Conservation (phyloP, 1,140 invertebrate genomes). For the Scylla paramamosain region DNA sequence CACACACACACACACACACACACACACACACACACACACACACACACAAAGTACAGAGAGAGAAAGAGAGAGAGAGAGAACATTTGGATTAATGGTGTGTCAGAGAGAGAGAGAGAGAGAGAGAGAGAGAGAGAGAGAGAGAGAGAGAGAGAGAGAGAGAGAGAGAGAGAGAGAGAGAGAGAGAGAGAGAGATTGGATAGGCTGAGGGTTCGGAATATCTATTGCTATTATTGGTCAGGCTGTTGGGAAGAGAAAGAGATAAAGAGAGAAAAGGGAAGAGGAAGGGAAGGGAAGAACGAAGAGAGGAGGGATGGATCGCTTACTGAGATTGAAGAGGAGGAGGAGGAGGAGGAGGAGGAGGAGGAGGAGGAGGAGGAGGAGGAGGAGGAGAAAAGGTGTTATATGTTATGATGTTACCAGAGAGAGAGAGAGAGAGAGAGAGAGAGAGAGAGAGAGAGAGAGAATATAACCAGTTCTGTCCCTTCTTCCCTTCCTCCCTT, state of each 20-base stretch:
- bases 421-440: too few species aligned
- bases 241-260: neutral
- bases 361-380: too few species aligned
- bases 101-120: neutral
- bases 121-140: neutral
- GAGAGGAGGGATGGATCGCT: neutral
- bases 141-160: neutral
- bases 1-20: too few species aligned
- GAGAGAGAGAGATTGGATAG: neutral
- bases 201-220: neutral
- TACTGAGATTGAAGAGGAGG: too few species aligned
- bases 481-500: too few species aligned
- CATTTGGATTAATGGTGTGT: neutral
- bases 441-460: too few species aligned
- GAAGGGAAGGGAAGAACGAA: neutral
- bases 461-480: too few species aligned
- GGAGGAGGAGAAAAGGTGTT: too few species aligned
- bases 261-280: neutral
- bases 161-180: neutral
- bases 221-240: neutral
- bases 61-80: neutral
- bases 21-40: too few species aligned
- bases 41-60: neutral
- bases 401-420: too few species aligned
- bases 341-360: too few species aligned